These are phyloP conservation scores for Bathynomus jamesi DNA, from an alignment of 1,140 invertebrate species.

Conservation along the genomic window DNA sequence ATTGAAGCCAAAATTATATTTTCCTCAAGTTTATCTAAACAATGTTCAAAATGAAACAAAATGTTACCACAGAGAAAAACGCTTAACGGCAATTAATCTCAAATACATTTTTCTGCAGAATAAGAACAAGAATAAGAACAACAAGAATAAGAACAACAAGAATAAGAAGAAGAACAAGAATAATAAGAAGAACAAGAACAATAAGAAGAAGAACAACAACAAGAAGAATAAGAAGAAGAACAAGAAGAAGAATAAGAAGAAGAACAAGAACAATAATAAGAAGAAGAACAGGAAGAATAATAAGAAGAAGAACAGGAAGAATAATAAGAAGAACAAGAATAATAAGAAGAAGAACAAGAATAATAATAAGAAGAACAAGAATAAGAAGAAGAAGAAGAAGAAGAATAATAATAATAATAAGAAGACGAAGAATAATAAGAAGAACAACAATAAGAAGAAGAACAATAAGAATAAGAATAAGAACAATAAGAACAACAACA, in stretches of 20 bases:
- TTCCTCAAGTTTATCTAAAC: no score
- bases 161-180: no score
- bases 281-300: neutral
- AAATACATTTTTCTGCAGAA: no score
- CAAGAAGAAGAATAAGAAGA: neutral
- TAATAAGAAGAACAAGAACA: no score
- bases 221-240: neutral
- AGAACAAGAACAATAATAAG: neutral
- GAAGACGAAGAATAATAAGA: neutral
- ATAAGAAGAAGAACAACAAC: neutral
- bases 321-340: neutral
- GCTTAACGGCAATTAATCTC: no score
- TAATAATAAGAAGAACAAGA: neutral
- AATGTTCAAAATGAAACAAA: no score
- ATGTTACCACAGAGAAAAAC: no score
- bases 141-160: no score
- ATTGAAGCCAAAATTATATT: no score
- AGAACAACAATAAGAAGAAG: neutral
- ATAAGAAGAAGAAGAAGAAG: neutral
- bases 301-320: neutral
- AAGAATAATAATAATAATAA: neutral
- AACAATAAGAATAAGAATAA: neutral
- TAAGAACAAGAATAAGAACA: no score
- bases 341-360: neutral
- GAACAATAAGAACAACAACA: neutral